Evolutionary conservation across 2,888 invertebrate genomes (phyloP).

Genomic region (Drosophila neutralis): DNA sequence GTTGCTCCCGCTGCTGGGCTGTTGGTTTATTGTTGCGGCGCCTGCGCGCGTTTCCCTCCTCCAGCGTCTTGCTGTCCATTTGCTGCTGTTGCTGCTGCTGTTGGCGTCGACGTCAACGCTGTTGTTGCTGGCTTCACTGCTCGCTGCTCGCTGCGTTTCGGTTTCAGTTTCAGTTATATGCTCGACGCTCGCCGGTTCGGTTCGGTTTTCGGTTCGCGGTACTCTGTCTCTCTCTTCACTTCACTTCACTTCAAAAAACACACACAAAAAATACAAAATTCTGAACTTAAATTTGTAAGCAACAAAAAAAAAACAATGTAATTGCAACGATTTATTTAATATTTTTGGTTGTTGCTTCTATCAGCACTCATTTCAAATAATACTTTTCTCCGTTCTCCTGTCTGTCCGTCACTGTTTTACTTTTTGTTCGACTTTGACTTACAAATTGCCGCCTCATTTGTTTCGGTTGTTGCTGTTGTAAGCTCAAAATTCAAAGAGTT

Average conservation of each 20-base stretch:
- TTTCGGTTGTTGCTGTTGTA: conserved; percentile 5
- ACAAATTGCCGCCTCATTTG: conserved; percentile 29
- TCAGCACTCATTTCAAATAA: conserved; percentile 3
- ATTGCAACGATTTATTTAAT: conserved; percentile 32
- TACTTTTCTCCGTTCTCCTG: not conserved
- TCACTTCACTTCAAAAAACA: conserved; percentile 4
- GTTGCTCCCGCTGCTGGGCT: conserved; percentile 4
- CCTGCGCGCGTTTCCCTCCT: conserved; percentile 43
- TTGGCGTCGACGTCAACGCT: conserved; percentile 15
- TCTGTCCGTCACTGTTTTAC: conserved; percentile 1
- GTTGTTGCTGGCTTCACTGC: conserved; percentile 26
- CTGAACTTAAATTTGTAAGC: conserved; percentile 59
- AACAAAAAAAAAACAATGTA: conserved; percentile 10
- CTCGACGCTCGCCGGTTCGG: conserved; percentile 78
- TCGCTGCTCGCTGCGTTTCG: conserved; percentile 34
- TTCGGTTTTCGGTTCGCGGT: conserved; percentile 45
- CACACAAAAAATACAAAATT: conserved; percentile 10
- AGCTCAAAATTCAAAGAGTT: conserved; percentile 1
- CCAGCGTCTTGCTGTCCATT: conserved; percentile 16
- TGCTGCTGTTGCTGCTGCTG: conserved; percentile 11
- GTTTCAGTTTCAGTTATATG: conserved; percentile 78
- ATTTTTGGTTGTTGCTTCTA: conserved; percentile 19
- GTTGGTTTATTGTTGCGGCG: conserved; percentile 29
- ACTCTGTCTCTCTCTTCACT: conserved; percentile 11
- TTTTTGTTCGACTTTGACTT: conserved; percentile 27